These are phyloP conservation scores for Morelia viridis DNA, from an alignment of 2,797 vertebrate genomes.

Conservation along the genomic window DNA sequence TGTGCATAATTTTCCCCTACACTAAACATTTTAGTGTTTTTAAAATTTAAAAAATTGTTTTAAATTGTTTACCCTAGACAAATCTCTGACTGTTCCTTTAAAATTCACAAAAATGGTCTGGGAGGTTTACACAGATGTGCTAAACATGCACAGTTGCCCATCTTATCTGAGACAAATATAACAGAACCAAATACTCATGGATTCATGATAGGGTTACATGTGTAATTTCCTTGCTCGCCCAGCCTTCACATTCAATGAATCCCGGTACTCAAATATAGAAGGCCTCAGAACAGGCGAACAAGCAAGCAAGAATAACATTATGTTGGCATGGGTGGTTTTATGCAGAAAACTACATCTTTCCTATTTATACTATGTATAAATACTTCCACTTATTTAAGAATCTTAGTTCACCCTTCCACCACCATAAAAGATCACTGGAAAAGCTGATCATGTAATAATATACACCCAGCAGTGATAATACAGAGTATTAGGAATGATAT, in stretches of 20 bases:
- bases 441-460: not conserved
- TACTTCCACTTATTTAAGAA: not conserved
- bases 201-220: not conserved
- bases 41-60: too few relatives aligned
- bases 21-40: too few relatives aligned
- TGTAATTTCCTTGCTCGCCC: not conserved
- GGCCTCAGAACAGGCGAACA: not conserved
- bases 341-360: not conserved
- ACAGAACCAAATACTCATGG: not conserved
- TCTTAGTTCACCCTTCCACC: not conserved
- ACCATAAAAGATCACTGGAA: not conserved
- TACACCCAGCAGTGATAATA: not conserved
- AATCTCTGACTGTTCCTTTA: not conserved
- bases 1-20: not conserved
- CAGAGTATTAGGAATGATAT: not conserved
- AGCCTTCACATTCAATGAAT: not conserved
- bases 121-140: not conserved
- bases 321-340: not conserved
- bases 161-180: not conserved
- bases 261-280: not conserved
- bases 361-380: not conserved
- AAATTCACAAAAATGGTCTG: not conserved
- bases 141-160: not conserved
- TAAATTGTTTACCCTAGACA: not conserved
- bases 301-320: not conserved